Conservation (phyloP, 1,140 invertebrate genomes). For the Andrena cerasifolii region DNA sequence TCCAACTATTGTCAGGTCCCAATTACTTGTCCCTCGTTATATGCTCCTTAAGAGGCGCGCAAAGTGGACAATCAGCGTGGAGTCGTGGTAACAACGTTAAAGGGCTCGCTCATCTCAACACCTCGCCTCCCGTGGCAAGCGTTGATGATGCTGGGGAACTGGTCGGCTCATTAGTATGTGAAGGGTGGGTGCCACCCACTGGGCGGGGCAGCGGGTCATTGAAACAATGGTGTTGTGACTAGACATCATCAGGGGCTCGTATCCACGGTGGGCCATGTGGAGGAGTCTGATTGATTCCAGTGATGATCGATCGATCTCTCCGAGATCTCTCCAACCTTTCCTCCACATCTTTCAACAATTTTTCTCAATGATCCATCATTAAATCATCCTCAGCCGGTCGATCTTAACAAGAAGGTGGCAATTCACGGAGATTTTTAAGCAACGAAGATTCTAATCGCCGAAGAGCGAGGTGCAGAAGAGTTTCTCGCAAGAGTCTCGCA, state of each 20-base stretch:
- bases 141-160: slow-evolving; percentile 70
- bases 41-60: not conserved
- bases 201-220: slow-evolving; percentile 70
- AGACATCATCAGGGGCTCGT: slow-evolving; percentile 64
- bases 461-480: too few species aligned
- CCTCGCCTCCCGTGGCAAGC: slow-evolving; percentile 52
- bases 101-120: slow-evolving; percentile 56
- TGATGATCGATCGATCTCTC: slow-evolving; percentile 62
- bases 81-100: slow-evolving; percentile 17
- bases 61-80: not conserved
- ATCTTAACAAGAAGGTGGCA: too few species aligned
- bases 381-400: too few species aligned
- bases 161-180: slow-evolving; percentile 70
- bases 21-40: too few species aligned
- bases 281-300: slow-evolving; percentile 63
- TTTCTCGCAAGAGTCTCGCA: slow-evolving; percentile 14
- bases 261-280: slow-evolving; percentile 8
- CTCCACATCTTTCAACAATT: not conserved
- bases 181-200: slow-evolving; percentile 69
- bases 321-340: not conserved
- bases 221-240: slow-evolving; percentile 73
- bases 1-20: too few species aligned
- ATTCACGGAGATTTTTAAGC: too few species aligned
- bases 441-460: too few species aligned
- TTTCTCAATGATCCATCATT: too few species aligned